A percentile compares a stretch with the other conserved stretches of the same genome.
Evolutionary conservation across 2,797 vertebrate genomes (phyloP).

Genomic region (Eospalax fontanierii): DNA sequence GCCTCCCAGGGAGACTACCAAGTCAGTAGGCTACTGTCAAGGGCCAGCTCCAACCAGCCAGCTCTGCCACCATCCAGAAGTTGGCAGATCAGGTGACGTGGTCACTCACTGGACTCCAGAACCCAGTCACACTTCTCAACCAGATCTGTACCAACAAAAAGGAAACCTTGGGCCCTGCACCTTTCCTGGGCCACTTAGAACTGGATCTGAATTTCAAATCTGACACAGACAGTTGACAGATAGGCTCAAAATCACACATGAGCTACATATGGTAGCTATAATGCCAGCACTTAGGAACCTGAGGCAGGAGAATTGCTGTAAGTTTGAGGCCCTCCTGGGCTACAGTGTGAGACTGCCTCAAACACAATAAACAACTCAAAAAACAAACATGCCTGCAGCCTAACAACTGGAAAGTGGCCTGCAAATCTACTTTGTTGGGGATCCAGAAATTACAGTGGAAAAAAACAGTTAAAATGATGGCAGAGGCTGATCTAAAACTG

Average conservation of each 20-base stretch:
- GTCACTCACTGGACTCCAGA: not conserved
- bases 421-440: slow-evolving; percentile 18
- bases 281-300: not conserved
- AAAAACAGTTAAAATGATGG: slow-evolving; percentile 18
- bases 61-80: not conserved
- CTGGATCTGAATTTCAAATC: not conserved
- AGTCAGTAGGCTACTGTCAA: not conserved
- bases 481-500: not conserved
- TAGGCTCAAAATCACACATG: not conserved
- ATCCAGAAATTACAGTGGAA: not conserved
- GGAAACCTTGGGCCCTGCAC: not conserved
- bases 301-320: not conserved
- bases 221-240: not conserved
- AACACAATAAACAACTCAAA: not conserved
- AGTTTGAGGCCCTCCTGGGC: not conserved
- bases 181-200: not conserved
- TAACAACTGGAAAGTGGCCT: slow-evolving; percentile 9
- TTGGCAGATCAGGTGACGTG: not conserved
- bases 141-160: not conserved
- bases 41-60: not conserved
- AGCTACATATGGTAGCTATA: not conserved
- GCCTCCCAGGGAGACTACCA: not conserved
- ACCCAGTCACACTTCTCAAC: not conserved
- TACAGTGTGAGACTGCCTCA: not conserved
- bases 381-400: not conserved